A percentile compares a stretch with the other conserved stretches of the same genome.
These are phyloP conservation scores for Tortricodes alternella DNA, from an alignment of 2,888 invertebrate genomes.

Conservation along the genomic window DNA sequence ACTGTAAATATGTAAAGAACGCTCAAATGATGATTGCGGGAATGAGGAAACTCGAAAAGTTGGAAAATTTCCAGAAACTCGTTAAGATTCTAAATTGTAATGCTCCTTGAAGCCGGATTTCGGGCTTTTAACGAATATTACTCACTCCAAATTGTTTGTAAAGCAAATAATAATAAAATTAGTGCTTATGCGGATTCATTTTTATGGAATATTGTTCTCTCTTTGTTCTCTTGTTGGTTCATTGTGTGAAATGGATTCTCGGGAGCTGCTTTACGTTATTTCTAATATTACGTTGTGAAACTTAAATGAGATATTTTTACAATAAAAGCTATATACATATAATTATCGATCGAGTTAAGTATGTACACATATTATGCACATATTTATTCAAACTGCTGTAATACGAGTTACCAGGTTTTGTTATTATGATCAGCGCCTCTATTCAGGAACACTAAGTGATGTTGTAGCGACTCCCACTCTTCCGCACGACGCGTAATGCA, in stretches of 20 bases:
- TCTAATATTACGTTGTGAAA: too few species aligned
- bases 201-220: not conserved
- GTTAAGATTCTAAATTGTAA: constrained; percentile 29
- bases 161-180: constrained; percentile 26
- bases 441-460: too few species aligned
- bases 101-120: constrained; percentile 27
- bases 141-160: constrained; percentile 19
- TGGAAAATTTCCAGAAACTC: constrained; percentile 23
- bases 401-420: too few species aligned
- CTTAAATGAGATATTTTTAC: too few species aligned
- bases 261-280: too few species aligned
- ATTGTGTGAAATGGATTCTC: not conserved
- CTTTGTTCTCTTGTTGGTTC: not conserved
- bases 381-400: too few species aligned
- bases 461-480: too few species aligned
- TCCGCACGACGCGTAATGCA: too few species aligned
- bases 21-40: constrained; percentile 28
- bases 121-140: constrained; percentile 27
- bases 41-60: constrained; percentile 28
- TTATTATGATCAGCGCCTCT: too few species aligned
- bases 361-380: too few species aligned
- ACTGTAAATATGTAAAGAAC: constrained; percentile 24
- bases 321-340: too few species aligned
- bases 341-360: too few species aligned
- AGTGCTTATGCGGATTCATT: constrained; percentile 1